Percentiles rank a stretch among this genome's conserved stretches.
Evolutionary conservation across 2,797 vertebrate species (phyloP).

Genomic region (Perdix hodgsoniae): DNA sequence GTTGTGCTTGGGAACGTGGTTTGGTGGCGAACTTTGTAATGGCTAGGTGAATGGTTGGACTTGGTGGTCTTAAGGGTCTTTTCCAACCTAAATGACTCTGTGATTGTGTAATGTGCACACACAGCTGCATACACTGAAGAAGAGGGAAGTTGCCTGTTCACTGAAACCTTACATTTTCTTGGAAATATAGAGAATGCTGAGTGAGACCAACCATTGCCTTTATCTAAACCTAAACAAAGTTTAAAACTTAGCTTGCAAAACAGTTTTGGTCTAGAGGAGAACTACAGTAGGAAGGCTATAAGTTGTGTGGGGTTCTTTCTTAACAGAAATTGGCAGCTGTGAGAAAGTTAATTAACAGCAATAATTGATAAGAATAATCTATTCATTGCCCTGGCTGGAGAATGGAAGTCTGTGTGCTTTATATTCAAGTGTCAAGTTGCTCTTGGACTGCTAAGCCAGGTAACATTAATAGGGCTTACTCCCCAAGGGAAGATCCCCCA

Average conservation of each 20-base stretch:
- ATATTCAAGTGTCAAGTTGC: background rate
- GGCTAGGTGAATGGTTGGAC: background rate
- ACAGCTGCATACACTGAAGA: background rate
- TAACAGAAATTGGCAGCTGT: background rate
- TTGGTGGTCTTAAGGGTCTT: background rate
- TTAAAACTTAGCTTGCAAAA: background rate
- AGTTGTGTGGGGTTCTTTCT: background rate
- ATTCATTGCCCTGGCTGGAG: slow-evolving; percentile 7
- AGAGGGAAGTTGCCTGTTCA: background rate
- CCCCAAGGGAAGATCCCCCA: background rate
- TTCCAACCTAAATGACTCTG: background rate
- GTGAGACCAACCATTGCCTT: background rate
- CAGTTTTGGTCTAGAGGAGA: background rate
- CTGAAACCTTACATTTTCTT: background rate
- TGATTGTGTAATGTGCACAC: background rate
- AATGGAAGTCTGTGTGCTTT: background rate
- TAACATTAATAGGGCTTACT: background rate
- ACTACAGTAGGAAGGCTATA: accelerated
- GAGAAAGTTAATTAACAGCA: background rate
- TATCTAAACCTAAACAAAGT: background rate
- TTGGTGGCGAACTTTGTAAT: background rate
- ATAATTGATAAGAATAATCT: slow-evolving; percentile 17
- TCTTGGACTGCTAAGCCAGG: background rate
- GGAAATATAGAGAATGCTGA: background rate
- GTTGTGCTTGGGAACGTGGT: background rate